A percentile compares a stretch with the other conserved stretches of the same genome.
phyloP scores from a whole-genome alignment of 2,113 vertebrate species.

The Delphinapterus leucas region DNA sequence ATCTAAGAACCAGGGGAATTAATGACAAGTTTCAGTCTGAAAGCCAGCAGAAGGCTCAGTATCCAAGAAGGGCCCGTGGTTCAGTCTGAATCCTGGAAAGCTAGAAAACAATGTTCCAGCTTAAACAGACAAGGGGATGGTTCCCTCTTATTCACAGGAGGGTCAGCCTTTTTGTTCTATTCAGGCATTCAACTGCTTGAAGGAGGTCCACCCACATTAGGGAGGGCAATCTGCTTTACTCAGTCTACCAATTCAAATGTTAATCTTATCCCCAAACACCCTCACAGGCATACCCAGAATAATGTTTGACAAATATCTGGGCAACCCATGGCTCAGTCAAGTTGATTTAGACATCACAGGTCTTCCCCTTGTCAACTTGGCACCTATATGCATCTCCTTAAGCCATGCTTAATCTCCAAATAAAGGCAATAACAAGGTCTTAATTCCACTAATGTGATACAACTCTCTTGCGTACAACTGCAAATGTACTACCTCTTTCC shows the following conservation, averaged over 20 bases:
- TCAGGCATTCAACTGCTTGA: neutral
- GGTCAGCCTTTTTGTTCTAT: neutral
- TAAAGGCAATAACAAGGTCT: neutral
- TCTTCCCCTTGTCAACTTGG: neutral
- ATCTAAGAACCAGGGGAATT: neutral
- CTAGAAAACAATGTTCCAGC: neutral
- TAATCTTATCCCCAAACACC: neutral
- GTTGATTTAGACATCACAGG: neutral
- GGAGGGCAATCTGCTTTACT: neutral
- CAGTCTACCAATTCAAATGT: neutral
- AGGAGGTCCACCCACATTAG: neutral
- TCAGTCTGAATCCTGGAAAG: neutral
- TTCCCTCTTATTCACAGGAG: neutral
- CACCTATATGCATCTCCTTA: neutral
- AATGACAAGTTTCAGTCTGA: neutral
- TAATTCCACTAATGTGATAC: neutral
- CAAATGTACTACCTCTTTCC: neutral
- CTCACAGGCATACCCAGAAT: neutral
- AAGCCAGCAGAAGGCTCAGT: neutral
- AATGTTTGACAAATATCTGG: neutral
- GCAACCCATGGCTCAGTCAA: neutral
- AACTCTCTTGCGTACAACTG: neutral
- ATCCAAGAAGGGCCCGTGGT: neutral
- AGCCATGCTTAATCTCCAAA: neutral
- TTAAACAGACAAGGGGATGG: neutral